phyloP scores from a whole-genome alignment of 2,797 vertebrate species.

The Halcyon badia region DNA sequence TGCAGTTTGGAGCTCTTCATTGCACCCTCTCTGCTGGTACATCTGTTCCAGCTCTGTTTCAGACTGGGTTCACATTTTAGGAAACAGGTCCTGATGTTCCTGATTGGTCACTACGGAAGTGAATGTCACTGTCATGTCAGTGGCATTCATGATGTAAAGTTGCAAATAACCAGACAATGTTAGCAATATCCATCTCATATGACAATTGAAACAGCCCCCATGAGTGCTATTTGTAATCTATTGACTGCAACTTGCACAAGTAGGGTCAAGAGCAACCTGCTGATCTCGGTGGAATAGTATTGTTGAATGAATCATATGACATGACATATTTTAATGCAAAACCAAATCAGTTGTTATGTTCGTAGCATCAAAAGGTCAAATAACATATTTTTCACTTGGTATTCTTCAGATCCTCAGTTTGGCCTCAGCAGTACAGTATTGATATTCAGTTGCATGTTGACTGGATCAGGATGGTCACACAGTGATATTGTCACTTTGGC shows the following conservation, averaged over 20 bases:
- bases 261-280: background rate
- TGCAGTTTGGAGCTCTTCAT: background rate
- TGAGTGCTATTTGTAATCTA: background rate
- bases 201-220: background rate
- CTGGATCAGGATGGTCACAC: background rate
- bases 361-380: background rate
- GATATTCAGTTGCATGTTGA: background rate
- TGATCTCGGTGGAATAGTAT: background rate
- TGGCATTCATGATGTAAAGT: background rate
- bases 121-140: background rate
- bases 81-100: background rate
- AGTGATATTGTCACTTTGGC: background rate
- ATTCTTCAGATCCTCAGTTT: background rate
- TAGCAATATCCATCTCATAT: background rate
- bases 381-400: background rate
- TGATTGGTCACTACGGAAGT: background rate
- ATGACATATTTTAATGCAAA: background rate
- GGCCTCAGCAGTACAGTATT: background rate
- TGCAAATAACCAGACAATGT: background rate
- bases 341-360: background rate
- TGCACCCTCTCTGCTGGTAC: background rate
- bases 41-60: background rate
- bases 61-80: background rate
- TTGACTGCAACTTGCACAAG: background rate
- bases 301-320: background rate